Conservation (phyloP, 1,140 invertebrate species). For the Melanaphis sacchari region DNA sequence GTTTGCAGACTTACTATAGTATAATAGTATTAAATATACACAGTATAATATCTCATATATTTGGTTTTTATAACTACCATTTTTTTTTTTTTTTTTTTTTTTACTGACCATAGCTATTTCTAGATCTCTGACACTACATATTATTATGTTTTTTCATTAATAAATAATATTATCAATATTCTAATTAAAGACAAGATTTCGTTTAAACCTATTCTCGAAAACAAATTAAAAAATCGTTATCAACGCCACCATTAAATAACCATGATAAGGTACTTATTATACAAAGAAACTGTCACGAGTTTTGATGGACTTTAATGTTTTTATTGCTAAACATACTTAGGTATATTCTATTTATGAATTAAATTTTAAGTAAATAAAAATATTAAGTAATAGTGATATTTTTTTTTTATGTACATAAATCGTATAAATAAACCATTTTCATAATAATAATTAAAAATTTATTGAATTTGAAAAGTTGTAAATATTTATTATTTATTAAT, state of each 20-base stretch:
- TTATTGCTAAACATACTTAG: neutral
- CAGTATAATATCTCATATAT: neutral
- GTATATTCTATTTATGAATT: neutral
- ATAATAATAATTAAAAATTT: neutral
- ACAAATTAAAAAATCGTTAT: neutral
- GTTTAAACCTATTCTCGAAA: neutral
- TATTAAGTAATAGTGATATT: neutral
- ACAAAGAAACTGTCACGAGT: neutral
- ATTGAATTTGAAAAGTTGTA: too few species aligned
- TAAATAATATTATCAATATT: neutral
- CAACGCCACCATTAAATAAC: too few species aligned
- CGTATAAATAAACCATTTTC: too few species aligned
- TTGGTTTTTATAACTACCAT: neutral
- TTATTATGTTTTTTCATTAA: constrained; percentile 20
- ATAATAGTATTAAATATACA: neutral
- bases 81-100: constrained; percentile 4
- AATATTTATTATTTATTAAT: neutral
- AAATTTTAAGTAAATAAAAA: neutral
- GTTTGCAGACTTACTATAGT: constrained; percentile 33
- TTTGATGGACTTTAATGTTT: neutral
- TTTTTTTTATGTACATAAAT: neutral
- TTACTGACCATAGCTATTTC: neutral
- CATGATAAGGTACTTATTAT: neutral
- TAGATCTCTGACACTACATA: neutral
- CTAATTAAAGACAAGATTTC: neutral